phyloP scores from a whole-genome alignment of 2,797 vertebrate species.

The Clamator glandarius region DNA sequence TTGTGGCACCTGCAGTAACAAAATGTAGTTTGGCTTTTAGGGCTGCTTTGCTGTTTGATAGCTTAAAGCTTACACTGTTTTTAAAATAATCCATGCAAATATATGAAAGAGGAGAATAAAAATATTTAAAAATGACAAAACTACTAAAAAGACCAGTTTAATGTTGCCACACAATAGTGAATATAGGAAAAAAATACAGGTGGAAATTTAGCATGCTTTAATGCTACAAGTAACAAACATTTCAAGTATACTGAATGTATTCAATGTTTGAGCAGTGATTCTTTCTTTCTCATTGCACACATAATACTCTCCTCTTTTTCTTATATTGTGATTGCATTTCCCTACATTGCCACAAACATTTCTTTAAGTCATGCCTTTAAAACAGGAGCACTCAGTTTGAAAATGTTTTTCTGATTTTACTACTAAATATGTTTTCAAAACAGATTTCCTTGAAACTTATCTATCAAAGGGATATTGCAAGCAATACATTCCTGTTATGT shows the following conservation, averaged over 20 bases:
- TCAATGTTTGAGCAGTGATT: background rate
- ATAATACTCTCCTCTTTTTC: background rate
- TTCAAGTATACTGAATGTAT: background rate
- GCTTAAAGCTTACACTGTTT: background rate
- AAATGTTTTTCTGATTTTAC: background rate
- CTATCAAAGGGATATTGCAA: background rate
- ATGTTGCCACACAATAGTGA: background rate
- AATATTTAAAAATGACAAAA: background rate
- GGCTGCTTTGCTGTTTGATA: background rate
- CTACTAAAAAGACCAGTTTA: background rate
- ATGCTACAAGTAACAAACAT: background rate
- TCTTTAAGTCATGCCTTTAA: background rate
- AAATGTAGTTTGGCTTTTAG: background rate
- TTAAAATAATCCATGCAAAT: background rate
- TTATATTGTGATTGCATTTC: background rate
- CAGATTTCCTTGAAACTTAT: background rate
- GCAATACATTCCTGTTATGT: background rate
- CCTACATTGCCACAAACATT: background rate
- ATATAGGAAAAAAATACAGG: background rate
- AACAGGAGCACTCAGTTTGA: background rate
- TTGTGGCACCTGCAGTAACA: background rate
- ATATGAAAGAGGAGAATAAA: background rate
- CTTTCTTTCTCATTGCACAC: background rate
- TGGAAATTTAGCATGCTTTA: background rate
- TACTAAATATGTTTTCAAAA: conserved; percentile 3